Evolutionary conservation across 2,888 invertebrate genomes (phyloP).

Genomic region (Yponomeuta plumbellus): DNA sequence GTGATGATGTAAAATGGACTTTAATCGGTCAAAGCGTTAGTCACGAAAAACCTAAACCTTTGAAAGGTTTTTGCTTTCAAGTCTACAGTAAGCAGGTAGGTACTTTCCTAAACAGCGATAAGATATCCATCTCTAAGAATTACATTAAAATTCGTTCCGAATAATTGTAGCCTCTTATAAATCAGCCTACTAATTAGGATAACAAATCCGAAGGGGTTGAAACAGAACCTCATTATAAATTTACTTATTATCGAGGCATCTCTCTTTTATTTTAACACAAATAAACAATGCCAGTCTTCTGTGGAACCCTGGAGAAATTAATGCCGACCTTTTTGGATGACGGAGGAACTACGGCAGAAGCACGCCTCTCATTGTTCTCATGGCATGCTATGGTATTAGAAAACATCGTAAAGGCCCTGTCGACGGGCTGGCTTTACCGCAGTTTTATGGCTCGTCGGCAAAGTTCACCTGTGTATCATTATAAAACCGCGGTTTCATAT

Average conservation of each 20-base stretch:
- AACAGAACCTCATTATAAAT: constrained; percentile 2
- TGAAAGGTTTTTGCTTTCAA: too few relatives aligned
- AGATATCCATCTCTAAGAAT: not conserved
- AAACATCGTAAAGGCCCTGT: too few relatives aligned
- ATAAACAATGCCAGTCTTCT: not conserved
- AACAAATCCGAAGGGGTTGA: not conserved
- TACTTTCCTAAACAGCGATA: not conserved
- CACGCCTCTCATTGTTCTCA: too few relatives aligned
- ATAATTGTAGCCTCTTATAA: not conserved
- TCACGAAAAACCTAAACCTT: too few relatives aligned
- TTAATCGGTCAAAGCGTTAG: too few relatives aligned
- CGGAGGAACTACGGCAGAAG: not conserved
- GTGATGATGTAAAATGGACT: too few relatives aligned
- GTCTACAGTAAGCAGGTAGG: not conserved
- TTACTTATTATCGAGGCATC: not conserved
- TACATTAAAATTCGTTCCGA: not conserved
- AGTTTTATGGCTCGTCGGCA: too few relatives aligned
- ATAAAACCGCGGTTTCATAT: too few relatives aligned
- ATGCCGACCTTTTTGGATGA: not conserved
- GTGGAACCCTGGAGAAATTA: not conserved
- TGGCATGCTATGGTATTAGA: too few relatives aligned
- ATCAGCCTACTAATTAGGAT: not conserved
- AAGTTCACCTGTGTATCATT: too few relatives aligned
- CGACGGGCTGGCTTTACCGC: too few relatives aligned
- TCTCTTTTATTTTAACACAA: constrained; percentile 1